Percentiles rank a stretch among this genome's conserved stretches.
phyloP scores from a whole-genome alignment of 37 sponge, comb jelly and placozoan species.

The Theonella swinhoei region DNA sequence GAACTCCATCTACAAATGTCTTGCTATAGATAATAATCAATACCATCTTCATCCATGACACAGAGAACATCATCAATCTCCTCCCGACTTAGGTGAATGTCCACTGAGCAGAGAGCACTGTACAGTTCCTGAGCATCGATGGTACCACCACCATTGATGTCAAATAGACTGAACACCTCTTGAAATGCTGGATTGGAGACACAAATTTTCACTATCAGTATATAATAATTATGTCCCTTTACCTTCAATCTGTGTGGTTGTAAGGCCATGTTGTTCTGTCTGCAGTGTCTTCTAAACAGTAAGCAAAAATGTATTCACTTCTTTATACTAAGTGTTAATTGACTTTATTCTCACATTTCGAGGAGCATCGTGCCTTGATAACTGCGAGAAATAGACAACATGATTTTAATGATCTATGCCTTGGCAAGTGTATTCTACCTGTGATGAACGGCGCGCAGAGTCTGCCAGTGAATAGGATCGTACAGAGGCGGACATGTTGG shows the following conservation, averaged over 20 bases:
- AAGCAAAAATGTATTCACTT: no score
- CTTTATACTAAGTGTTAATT: no score
- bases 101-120: constrained; percentile 60
- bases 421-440: no score
- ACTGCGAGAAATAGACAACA: no score
- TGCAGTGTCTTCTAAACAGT: neutral
- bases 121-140: constrained; percentile 67
- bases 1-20: neutral
- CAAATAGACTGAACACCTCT: constrained; percentile 76
- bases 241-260: neutral
- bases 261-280: neutral
- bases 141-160: constrained; percentile 70
- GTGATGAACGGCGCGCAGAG: no score
- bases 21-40: no score
- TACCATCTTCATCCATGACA: constrained; percentile 67
- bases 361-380: no score
- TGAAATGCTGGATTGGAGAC: constrained; percentile 38
- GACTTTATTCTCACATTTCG: no score
- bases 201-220: no score
- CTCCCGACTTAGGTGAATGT: constrained; percentile 40
- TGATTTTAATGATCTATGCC: no score
- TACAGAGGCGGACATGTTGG: no score
- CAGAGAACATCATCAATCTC: constrained; percentile 60
- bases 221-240: neutral
- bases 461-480: no score